A percentile compares a stretch with the other conserved stretches of the same genome.
Evolutionary conservation across 37 sponge, comb jelly and placozoan species (phyloP).

Genomic region (Ephydatia muelleri): DNA sequence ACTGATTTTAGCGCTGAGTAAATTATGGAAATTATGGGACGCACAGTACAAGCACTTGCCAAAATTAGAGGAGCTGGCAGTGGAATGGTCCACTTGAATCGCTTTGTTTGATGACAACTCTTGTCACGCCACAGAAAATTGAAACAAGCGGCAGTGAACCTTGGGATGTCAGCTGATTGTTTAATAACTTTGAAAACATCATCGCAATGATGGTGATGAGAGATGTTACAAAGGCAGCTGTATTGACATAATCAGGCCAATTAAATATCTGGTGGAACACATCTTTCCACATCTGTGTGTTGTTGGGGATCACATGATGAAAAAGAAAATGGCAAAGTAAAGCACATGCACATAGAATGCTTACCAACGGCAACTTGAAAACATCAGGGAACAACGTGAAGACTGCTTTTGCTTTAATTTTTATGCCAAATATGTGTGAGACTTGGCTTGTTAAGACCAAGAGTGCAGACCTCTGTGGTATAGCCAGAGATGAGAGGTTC

Average conservation of each 20-base stretch:
- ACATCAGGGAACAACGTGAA: neutral
- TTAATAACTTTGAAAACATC: conserved; percentile 41
- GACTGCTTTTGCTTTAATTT: neutral
- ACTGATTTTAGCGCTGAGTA: too few species aligned
- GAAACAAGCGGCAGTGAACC: neutral
- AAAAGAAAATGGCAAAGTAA: neutral
- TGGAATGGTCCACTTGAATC: conserved; percentile 62
- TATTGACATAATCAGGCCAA: conserved; percentile 23
- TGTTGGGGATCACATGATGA: neutral
- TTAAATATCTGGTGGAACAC: conserved; percentile 16
- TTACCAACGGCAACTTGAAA: neutral
- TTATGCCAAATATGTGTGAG: conserved; percentile 65
- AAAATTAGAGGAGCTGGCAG: conserved; percentile 71
- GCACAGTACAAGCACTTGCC: conserved; percentile 52
- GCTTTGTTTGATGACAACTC: conserved; percentile 2
- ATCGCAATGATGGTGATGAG: conserved; percentile 38
- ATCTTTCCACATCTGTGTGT: conserved; percentile 56
- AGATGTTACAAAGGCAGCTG: conserved; percentile 52
- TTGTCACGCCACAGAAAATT: neutral
- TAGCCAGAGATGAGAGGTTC: conserved; percentile 74
- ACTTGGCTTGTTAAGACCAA: conserved; percentile 83
- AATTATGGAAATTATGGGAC: too few species aligned
- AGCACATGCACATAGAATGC: too few species aligned
- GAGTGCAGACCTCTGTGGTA: conserved; percentile 78
- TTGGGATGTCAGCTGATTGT: conserved; percentile 38